Evolutionary conservation across 1,140 invertebrate species (phyloP).

Genomic region (Nephotettix cincticeps): DNA sequence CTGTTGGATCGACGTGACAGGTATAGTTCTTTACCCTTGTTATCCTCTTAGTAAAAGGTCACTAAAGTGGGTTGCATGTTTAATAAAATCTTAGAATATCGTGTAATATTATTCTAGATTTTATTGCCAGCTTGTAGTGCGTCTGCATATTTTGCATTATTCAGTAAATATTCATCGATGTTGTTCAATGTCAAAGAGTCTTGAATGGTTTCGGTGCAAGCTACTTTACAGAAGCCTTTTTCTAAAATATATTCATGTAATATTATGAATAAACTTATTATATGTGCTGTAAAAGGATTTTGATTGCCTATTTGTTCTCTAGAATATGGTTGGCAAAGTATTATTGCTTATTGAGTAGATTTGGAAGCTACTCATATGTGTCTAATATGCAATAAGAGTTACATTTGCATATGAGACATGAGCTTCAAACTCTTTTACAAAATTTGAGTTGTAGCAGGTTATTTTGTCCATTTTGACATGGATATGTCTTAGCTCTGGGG

Average conservation of each 20-base stretch:
- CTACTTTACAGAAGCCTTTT: slow-evolving; percentile 26
- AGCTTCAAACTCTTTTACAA: no score
- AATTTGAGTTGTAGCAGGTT: no score
- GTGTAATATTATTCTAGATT: slow-evolving; percentile 8
- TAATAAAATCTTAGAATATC: slow-evolving; percentile 22
- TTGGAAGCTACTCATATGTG: no score
- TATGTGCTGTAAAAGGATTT: neutral
- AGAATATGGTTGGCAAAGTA: no score
- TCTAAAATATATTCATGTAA: slow-evolving; percentile 22
- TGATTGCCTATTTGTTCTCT: no score
- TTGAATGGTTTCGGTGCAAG: slow-evolving; percentile 15
- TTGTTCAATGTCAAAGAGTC: slow-evolving; percentile 22
- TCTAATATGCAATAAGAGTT: no score
- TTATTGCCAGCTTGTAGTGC: slow-evolving; percentile 16
- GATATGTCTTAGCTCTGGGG: no score
- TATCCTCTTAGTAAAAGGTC: slow-evolving; percentile 19
- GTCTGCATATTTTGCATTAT: slow-evolving; percentile 14
- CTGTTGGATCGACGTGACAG: slow-evolving; percentile 4
- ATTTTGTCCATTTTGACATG: no score
- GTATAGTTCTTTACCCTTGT: slow-evolving; percentile 14
- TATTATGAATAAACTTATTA: slow-evolving; percentile 22
- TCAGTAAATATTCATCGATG: slow-evolving; percentile 4
- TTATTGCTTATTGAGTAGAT: no score
- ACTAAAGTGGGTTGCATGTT: slow-evolving; percentile 25
- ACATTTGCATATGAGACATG: no score